A percentile compares a stretch with the other conserved stretches of the same genome.
These are phyloP conservation scores for Pseudomyrmex flavicornis DNA, from an alignment of 1,140 invertebrate species.

Conservation along the genomic window DNA sequence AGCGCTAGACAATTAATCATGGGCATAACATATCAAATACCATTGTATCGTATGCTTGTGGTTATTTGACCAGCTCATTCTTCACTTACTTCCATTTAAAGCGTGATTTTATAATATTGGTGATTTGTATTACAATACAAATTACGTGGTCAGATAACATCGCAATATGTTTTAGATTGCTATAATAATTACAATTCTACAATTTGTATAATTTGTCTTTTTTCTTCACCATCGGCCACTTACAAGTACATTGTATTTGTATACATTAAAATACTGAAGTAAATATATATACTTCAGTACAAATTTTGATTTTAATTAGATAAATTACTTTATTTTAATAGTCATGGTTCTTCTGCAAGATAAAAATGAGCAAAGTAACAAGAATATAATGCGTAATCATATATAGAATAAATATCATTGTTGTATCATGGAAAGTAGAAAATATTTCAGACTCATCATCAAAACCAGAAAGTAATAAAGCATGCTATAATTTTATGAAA, in stretches of 20 bases:
- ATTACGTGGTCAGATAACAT: conserved; percentile 29
- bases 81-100: conserved; percentile 64
- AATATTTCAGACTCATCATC: conserved; percentile 51
- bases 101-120: conserved; percentile 56
- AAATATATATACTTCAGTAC: conserved; percentile 69
- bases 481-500: conserved; percentile 34
- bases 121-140: conserved; percentile 33
- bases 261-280: conserved; percentile 31
- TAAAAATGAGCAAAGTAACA: conserved; percentile 5
- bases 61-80: conserved; percentile 55
- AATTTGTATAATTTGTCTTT: conserved; percentile 41
- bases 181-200: conserved; percentile 15
- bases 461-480: conserved; percentile 21
- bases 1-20: conserved; percentile 58
- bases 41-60: conserved; percentile 59
- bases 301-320: conserved; percentile 73
- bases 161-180: conserved; percentile 51
- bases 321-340: conserved; percentile 68
- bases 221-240: conserved; percentile 27
- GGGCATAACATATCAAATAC: conserved; percentile 64
- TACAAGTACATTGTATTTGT: conserved; percentile 43
- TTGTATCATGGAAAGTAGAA: conserved; percentile 46
- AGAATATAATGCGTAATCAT: conserved; percentile 23
- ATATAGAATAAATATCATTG: conserved; percentile 27
- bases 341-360: conserved; percentile 35